Percentiles rank a stretch among this genome's conserved stretches.
Evolutionary conservation across 2,113 vertebrate genomes (phyloP).

Genomic region (Apteryx owenii): DNA sequence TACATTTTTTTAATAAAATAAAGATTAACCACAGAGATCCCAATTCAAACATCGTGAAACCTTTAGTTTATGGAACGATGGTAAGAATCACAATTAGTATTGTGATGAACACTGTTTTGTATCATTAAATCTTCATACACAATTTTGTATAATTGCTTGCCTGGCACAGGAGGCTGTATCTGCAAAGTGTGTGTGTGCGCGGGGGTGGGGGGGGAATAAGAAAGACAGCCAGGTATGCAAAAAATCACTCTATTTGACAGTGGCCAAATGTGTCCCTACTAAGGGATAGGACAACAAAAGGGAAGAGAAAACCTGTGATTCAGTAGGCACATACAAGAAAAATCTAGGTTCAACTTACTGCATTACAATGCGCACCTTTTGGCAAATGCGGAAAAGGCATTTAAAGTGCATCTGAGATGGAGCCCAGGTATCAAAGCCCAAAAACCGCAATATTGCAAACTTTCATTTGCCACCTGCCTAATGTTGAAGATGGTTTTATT

Average conservation of each 20-base stretch:
- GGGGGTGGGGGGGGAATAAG: background rate
- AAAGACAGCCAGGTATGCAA: conserved; percentile 28
- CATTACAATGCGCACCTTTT: background rate
- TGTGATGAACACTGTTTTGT: conserved; percentile 46
- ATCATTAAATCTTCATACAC: conserved; percentile 57
- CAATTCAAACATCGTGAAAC: background rate
- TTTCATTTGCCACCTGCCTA: conserved; percentile 13
- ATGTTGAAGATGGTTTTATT: background rate
- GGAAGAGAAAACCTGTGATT: background rate
- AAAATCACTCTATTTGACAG: conserved; percentile 36
- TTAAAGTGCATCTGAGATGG: background rate
- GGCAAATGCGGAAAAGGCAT: background rate
- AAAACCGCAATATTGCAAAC: background rate
- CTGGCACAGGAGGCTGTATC: conserved; percentile 47
- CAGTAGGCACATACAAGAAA: background rate
- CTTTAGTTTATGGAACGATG: background rate
- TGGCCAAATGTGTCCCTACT: conserved; percentile 2
- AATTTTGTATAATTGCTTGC: conserved; percentile 51
- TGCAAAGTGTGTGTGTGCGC: background rate
- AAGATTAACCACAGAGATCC: background rate
- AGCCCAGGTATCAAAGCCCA: background rate
- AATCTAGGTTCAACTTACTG: background rate
- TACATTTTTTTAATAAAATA: background rate
- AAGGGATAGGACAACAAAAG: background rate
- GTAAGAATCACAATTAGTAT: conserved; percentile 52